Evolutionary conservation across 2,113 vertebrate genomes (phyloP), one percentile per base, ranked within the genome.

Genomic region (Aix galericulata): DNA sequence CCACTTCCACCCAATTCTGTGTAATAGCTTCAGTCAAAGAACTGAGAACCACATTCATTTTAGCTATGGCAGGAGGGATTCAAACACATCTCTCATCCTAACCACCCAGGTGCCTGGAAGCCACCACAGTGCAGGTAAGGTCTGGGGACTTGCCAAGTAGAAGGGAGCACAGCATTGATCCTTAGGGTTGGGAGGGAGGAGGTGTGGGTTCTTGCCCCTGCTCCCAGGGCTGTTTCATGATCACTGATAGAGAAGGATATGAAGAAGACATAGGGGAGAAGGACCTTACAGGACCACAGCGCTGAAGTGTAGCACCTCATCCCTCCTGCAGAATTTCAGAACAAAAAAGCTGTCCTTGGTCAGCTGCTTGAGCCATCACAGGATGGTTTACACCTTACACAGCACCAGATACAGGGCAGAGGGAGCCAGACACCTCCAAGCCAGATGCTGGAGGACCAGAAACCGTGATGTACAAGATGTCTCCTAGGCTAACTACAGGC

Each of bases 401-500:
- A 52, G 40, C 34, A 34, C 20, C n/a, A 78, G 60, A 88, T 46
- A 25, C 44, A 50, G 78, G 72, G 44, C 72, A 77, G 59, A 12
- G 4, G 14, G 77, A 84, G n/a, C 11, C 48, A 69, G 42, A 38
- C 18, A 40, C 6, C 31, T 44, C 17, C 56, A 55, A 32, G 8
- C 8, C 36, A 84, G 71, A 26, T 1, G 0, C 22, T 21, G 15
- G 34, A 93, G 53, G 18, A 84, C 38, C 29, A 88, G n/a, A 81
- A 82, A 56, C 22, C 46, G 46, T 1, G 0, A 34, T 13, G 38
- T 15, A 13, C 0, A 0, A 88, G 42, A 11, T n/a, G 7, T 42
- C 63, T 14, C 21, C 36, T 82, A 56, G 42, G 34, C 31, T 67
- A 26, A n/a, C 11, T 63, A 52, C 56, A 42, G 40, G 31, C 18